Base-by-base conservation (phyloP, 2,113 vertebrate genomes). In the Mirounga angustirostris region DNA sequence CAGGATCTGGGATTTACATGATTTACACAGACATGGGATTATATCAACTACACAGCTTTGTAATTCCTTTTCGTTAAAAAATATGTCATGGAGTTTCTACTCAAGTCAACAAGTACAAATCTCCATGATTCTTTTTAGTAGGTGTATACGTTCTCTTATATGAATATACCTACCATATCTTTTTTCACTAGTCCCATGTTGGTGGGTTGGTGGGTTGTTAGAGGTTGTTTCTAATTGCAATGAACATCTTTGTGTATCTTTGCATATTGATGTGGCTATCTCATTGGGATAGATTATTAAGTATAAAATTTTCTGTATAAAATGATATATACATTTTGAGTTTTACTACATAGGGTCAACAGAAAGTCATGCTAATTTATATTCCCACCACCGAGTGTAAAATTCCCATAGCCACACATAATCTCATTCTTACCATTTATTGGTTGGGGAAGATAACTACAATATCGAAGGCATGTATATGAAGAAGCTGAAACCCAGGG, bases 1-100 rank as follows among this genome's bases (percentile, higher is more conserved):
- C 12, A 19, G 46, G 5, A 80, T 54, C 30, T 79, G 71, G 24
- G 30, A 63, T 69, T 94, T 76, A 46, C 82, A 46, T 93, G 30
- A 82, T 94, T 96, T 91, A 65, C 15, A 79, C n/a, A 79, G 54
- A 85, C 50, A 89, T 79, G 26, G 21, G 16, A 76, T 67, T 81
- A 33, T 73, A 59, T 65, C 46, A 91, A 22, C 18, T 5, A 28
- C 8, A 46, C 7, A 79, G 28, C 3, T 82, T 59, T 74, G 7
- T 79, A 58, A 93, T 96, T 78, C 12, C 24, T 93, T 93, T 97
- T 91, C 43, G 78, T 67, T 73, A 43, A 67, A 91, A 50, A 91
- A 56, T 18, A 56, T 33, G 43, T 80, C 15, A 4, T 30, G 50
- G 8, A 61, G 19, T 22, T 78, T 93, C 58, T 94, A 67, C 14